Base-by-base conservation (phyloP, 2,888 invertebrate genomes). In the Auanema freiburgensis region DNA sequence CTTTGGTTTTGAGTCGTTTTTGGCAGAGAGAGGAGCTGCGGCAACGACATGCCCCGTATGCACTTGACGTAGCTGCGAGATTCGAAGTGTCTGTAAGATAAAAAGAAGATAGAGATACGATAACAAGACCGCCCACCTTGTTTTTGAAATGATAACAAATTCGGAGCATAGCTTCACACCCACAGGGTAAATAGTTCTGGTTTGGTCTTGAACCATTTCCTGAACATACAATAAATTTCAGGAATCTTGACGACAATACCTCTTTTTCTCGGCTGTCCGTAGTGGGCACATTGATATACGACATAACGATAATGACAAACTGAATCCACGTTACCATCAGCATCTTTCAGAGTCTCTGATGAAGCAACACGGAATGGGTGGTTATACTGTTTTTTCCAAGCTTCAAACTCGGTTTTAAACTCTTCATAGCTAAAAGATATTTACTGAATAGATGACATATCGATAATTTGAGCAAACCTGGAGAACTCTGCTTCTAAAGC, bases 161-260 rank as follows among this genome's bases (percentile, higher is more conserved):
- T 16, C 82, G 65, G 42, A 82, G 65, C 78, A 78, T 81, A 14
- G 82, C 80, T 10, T 60, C 60, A 59, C 82, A 82, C 5, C 75
- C 77, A 63, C 79, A 79, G n/a, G 82, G 82, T 24, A 83, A 68
- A 54, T 82, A 82, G 59, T 76, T 76, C 69, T 83, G 83, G 55
- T 83, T 81, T 5, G 83, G 83, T 14, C 81, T 74, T 57, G 78
- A 77, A 41, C 81, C 81, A 11, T 59, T 67, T 23, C 79, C 80
- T 80, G 66, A 33, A 33, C 33, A 3, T 5, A 33, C 8, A 33
- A 33, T 8, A 8, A 33, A 33, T 3, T 5, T 3, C 3, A 5
- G 33, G 33, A 5, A 33, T 33, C 4, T 33, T 33, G 3, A 33
- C 33, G 8, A 5, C 33, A 33, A 33, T 11, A 81, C 83, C 83